Evolutionary conservation across 2,888 invertebrate genomes (phyloP).

Genomic region (Platerodrilus igneus): DNA sequence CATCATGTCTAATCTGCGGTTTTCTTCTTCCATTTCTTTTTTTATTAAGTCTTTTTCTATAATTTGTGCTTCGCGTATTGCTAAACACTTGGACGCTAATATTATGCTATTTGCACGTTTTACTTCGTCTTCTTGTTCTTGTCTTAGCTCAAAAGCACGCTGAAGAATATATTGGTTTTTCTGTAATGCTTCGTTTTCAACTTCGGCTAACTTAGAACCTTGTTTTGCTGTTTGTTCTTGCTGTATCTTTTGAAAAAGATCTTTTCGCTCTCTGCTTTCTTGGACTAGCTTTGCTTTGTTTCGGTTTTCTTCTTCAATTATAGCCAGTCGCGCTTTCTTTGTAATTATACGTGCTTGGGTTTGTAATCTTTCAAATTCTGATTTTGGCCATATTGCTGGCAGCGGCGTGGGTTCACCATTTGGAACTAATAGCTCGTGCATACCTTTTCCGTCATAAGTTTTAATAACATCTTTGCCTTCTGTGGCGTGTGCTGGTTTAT

Average conservation of each 20-base stretch:
- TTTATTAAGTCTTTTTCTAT: conserved; percentile 57
- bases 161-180: conserved; percentile 51
- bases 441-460: conserved; percentile 40
- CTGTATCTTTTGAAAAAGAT: conserved; percentile 29
- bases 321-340: conserved; percentile 48
- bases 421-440: conserved; percentile 52
- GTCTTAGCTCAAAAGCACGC: conserved; percentile 51
- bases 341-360: conserved; percentile 55
- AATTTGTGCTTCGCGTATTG: conserved; percentile 79
- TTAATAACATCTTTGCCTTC: conserved; percentile 38
- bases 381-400: conserved; percentile 56
- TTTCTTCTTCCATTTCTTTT: conserved; percentile 55
- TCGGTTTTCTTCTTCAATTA: conserved; percentile 46
- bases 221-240: conserved; percentile 25
- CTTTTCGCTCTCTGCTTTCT: conserved; percentile 57
- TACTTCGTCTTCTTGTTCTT: conserved; percentile 61
- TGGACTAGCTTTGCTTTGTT: conserved; percentile 50
- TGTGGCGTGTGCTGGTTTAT: conserved; percentile 34
- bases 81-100: conserved; percentile 77
- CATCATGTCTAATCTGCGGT: conserved; percentile 59
- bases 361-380: conserved; percentile 58
- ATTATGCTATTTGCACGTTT: conserved; percentile 74
- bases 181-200: conserved; percentile 50
- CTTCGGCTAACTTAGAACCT: conserved; percentile 28
- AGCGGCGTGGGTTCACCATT: conserved; percentile 51